phyloP scores from a whole-genome alignment of 2,888 invertebrate genomes.

The Hololepta plana region DNA sequence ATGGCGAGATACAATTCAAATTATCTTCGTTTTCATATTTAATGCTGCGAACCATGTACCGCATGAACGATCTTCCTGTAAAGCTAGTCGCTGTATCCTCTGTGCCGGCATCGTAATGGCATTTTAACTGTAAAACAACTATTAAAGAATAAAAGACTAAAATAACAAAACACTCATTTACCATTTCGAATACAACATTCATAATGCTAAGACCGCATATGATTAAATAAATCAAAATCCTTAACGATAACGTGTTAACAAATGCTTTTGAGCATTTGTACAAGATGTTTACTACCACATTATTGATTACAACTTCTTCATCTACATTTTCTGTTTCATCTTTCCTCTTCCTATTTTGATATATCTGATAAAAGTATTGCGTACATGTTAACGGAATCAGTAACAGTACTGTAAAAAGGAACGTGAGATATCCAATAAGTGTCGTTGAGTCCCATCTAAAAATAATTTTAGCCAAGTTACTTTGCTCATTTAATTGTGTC shows the following conservation, averaged over 20 bases:
- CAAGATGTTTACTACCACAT: conserved; percentile 34
- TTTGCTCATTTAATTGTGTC: neutral
- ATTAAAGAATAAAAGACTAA: too few relatives aligned
- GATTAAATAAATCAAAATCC: conserved; percentile 47
- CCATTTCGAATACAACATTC: conserved; percentile 48
- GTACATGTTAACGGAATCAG: conserved; percentile 59
- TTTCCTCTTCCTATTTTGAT: conserved; percentile 29
- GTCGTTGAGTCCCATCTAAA: conserved; percentile 10
- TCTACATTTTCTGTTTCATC: conserved; percentile 29
- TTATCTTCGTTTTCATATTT: too few relatives aligned
- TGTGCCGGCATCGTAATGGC: too few relatives aligned
- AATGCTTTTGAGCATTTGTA: conserved; percentile 42
- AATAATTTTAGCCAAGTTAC: conserved; percentile 9
- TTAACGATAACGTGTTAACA: conserved; percentile 39
- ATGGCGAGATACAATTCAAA: too few relatives aligned
- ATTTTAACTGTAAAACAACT: too few relatives aligned
- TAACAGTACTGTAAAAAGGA: conserved; percentile 4
- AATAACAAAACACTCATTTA: conserved; percentile 19
- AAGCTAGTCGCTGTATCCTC: too few relatives aligned
- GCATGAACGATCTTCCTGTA: too few relatives aligned
- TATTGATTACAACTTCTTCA: too few relatives aligned
- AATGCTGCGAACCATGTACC: too few relatives aligned
- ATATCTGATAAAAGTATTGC: conserved; percentile 46
- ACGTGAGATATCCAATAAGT: conserved; percentile 3
- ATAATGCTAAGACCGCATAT: conserved; percentile 44